Percentiles rank a stretch among this genome's conserved stretches.
Evolutionary conservation across 30 jellyfish, hydroid and myxozoan species (phyloP).

Genomic region (Sanderia malayensis): DNA sequence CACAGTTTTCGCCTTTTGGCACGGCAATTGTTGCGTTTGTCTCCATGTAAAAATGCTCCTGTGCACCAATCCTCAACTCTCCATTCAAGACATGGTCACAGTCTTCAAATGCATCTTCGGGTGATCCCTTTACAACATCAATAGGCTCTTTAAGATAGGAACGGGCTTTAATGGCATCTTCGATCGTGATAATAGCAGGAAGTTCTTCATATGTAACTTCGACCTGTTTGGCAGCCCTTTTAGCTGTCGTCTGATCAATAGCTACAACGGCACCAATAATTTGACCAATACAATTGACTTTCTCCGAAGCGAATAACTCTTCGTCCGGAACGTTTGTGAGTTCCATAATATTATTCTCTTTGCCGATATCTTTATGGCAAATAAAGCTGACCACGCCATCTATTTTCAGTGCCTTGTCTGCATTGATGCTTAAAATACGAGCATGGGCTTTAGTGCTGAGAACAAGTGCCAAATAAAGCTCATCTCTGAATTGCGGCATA

Average conservation of each 20-base stretch:
- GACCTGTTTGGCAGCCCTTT: slow-evolving; percentile 31
- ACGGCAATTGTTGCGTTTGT: slow-evolving; percentile 24
- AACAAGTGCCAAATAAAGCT: slow-evolving; percentile 27
- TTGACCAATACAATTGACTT: slow-evolving; percentile 15
- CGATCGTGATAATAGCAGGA: slow-evolving; percentile 32
- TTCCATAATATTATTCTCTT: slow-evolving; percentile 2
- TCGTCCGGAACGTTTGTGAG: slow-evolving; percentile 12
- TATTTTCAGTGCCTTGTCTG: slow-evolving; percentile 13
- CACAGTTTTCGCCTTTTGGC: slow-evolving; percentile 27
- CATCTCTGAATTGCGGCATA: slow-evolving; percentile 12
- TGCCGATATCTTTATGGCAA: slow-evolving; percentile 11
- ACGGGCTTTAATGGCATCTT: slow-evolving; percentile 14
- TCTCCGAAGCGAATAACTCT: slow-evolving; percentile 26
- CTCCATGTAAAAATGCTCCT: slow-evolving; percentile 37
- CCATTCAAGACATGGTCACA: slow-evolving; percentile 35
- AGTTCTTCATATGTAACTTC: slow-evolving; percentile 30
- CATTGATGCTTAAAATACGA: too few relatives aligned
- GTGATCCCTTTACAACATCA: slow-evolving; percentile 5
- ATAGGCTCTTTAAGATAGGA: not conserved
- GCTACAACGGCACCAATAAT: too few relatives aligned
- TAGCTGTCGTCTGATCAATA: slow-evolving; percentile 7
- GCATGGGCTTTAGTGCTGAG: too few relatives aligned
- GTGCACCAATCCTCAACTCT: slow-evolving; percentile 33
- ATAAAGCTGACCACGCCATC: slow-evolving; percentile 40
- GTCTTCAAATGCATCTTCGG: slow-evolving; percentile 10